Percentiles rank a stretch among this genome's conserved stretches.
These are phyloP conservation scores for Chloebia gouldiae DNA, from an alignment of 2,113 vertebrate genomes.

Conservation along the genomic window DNA sequence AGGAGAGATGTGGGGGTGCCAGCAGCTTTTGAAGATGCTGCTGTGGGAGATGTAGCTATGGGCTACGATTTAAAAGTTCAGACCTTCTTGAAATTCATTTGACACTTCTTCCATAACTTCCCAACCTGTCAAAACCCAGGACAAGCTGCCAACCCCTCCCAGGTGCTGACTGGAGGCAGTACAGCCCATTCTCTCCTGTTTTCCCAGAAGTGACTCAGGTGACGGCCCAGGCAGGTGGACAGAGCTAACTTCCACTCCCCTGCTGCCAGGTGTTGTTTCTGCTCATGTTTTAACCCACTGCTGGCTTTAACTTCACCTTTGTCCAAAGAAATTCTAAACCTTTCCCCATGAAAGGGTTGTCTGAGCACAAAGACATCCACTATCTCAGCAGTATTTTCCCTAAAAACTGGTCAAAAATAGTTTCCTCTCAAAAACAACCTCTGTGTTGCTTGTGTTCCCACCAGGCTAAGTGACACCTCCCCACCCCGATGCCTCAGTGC, in stretches of 20 bases:
- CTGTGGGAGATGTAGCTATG: not conserved
- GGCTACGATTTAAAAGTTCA: not conserved
- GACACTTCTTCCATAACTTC: not conserved
- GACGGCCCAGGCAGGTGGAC: not conserved
- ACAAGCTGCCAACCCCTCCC: not conserved
- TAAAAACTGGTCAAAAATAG: not conserved
- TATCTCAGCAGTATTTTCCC: not conserved
- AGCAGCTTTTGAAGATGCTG: not conserved
- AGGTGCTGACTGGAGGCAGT: fast-evolving
- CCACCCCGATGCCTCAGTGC: not conserved
- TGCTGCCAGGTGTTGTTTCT: not conserved
- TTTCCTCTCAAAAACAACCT: not conserved
- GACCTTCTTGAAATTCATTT: not conserved
- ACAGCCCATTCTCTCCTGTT: not conserved
- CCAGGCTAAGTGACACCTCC: not conserved
- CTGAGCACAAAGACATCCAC: not conserved
- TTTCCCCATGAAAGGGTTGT: not conserved
- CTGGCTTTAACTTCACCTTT: not conserved
- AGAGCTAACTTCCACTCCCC: not conserved
- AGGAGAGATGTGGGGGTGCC: constrained; percentile 24
- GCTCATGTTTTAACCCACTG: not conserved
- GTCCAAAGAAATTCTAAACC: not conserved
- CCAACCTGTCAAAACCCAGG: not conserved
- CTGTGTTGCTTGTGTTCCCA: not conserved
- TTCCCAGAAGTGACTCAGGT: not conserved